Evolutionary conservation across 2,113 vertebrate genomes (phyloP), one percentile per base, ranked within the genome.

Genomic region (Clarias magur): DNA sequence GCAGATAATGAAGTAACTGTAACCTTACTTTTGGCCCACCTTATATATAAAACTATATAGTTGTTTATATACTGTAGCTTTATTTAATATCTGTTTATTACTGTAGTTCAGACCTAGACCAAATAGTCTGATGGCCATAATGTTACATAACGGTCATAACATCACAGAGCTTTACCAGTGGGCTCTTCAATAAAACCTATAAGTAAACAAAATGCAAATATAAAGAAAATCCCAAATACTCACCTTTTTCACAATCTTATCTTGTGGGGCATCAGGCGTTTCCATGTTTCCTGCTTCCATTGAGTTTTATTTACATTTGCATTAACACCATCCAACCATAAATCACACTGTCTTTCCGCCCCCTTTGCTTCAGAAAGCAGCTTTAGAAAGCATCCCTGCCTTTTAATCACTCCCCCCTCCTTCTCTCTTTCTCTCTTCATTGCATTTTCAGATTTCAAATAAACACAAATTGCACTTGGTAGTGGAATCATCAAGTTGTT

Each of bases 241-340:
- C 90, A 95, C 95, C 94, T 95, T 95, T 90, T 95, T 95, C 16
- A 93, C 70, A 60, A 94, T 87, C 89, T 94, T 95, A 79, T 90
- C 93, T 83, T 94, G 93, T 34, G 93, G 91, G 42, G 88, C 88
- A 27, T 95, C 94, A 88, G 91, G 13, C 19, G 94, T 91, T 34
- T 91, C 88, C 70, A 88, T 87, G 60, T 90, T 92, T 83, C 92
- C 91, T 30, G 90, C 68, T 59, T 94, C 94, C 87, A 85, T 80
- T 57, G 79, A 53, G 48, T 86, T 86, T 21, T 42, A 73, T 63
- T 86, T 27, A 82, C 81, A 86, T 79, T 88, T 19, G 87, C 87
- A 90, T 92, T 88, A 91, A 92, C 91, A 38, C 85, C 87, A 38
- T 86, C 88, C 83, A 34, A 21, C n/a, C 27, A 1, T 80, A 57